Evolutionary conservation across 1,140 invertebrate genomes (phyloP).

Genomic region (Drosophila ogumai): DNA sequence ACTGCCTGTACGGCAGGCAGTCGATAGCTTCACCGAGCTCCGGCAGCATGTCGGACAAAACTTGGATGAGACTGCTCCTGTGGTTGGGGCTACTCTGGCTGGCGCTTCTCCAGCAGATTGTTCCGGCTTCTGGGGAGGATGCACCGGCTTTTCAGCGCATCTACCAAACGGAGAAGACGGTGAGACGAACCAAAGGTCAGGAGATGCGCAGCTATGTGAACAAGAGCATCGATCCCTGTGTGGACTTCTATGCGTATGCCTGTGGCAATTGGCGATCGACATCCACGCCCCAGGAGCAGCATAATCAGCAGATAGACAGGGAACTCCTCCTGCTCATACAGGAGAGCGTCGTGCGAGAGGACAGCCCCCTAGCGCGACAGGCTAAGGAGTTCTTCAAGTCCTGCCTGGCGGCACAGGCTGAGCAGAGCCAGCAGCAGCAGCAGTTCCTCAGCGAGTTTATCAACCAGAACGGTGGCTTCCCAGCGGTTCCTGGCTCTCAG

Average conservation of each 20-base stretch:
- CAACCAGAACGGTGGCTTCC: slow-evolving; percentile 74
- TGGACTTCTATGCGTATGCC: slow-evolving; percentile 92
- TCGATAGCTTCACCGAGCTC: slow-evolving; percentile 46
- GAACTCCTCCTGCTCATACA: slow-evolving; percentile 90
- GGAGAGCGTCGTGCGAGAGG: slow-evolving; percentile 69
- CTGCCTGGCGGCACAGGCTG: slow-evolving; percentile 91
- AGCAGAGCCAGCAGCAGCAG: slow-evolving; percentile 91
- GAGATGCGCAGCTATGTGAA: slow-evolving; percentile 92
- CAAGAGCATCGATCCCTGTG: slow-evolving; percentile 90
- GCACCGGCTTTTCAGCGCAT: slow-evolving; percentile 65
- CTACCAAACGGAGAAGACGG: slow-evolving; percentile 82
- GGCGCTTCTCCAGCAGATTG: slow-evolving; percentile 1
- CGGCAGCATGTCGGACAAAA: slow-evolving; percentile 55
- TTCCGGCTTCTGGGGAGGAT: not conserved
- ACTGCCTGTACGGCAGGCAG: slow-evolving; percentile 18
- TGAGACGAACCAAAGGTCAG: slow-evolving; percentile 84
- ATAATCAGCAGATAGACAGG: slow-evolving; percentile 89
- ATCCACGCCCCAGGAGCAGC: slow-evolving; percentile 91
- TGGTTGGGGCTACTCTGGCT: slow-evolving; percentile 7
- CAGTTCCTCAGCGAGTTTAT: slow-evolving; percentile 89
- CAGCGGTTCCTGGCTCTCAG: slow-evolving; percentile 70
- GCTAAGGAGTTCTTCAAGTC: slow-evolving; percentile 93
- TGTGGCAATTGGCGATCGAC: slow-evolving; percentile 87
- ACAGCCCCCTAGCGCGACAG: slow-evolving; percentile 85
- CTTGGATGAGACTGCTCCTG: slow-evolving; percentile 8